phyloP scores from a whole-genome alignment of 30 jellyfish, hydroid and myxozoan genomes.

The Aurelia sp. region DNA sequence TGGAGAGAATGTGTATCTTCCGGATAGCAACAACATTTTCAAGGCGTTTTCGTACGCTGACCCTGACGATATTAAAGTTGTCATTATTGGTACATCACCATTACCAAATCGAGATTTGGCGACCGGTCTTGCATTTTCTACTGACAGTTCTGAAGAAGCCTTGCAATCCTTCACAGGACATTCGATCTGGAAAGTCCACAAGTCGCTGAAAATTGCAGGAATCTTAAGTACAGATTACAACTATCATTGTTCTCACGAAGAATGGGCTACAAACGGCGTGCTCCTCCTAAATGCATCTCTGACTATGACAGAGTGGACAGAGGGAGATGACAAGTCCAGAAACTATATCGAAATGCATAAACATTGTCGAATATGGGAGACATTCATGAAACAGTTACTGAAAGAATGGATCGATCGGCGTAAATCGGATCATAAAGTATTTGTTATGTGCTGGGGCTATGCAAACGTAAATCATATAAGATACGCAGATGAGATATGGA shows the following conservation, averaged over 20 bases:
- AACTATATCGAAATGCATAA: too few species aligned
- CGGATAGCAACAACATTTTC: too few species aligned
- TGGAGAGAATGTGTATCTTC: too few species aligned
- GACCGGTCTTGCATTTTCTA: slow-evolving; percentile 18
- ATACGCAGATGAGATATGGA: too few species aligned
- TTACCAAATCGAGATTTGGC: neutral
- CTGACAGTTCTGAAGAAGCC: neutral
- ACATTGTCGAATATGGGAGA: too few species aligned
- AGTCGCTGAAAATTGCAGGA: neutral
- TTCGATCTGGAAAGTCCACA: slow-evolving; percentile 7
- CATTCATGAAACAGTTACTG: too few species aligned
- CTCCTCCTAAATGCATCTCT: slow-evolving; percentile 1
- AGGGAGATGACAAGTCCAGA: too few species aligned
- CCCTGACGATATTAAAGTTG: slow-evolving; percentile 5
- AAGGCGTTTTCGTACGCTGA: slow-evolving; percentile 3
- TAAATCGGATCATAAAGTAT: too few species aligned
- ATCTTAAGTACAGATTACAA: neutral
- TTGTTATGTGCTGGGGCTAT: too few species aligned
- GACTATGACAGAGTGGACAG: neutral
- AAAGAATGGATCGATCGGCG: too few species aligned
- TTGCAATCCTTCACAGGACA: neutral
- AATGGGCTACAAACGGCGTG: slow-evolving; percentile 8
- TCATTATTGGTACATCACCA: slow-evolving; percentile 25
- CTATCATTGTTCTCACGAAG: slow-evolving; percentile 1
- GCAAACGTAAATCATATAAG: too few species aligned